Base-by-base conservation (phyloP, 2,113 vertebrate species). In the Phrynosoma blainvillii region DNA sequence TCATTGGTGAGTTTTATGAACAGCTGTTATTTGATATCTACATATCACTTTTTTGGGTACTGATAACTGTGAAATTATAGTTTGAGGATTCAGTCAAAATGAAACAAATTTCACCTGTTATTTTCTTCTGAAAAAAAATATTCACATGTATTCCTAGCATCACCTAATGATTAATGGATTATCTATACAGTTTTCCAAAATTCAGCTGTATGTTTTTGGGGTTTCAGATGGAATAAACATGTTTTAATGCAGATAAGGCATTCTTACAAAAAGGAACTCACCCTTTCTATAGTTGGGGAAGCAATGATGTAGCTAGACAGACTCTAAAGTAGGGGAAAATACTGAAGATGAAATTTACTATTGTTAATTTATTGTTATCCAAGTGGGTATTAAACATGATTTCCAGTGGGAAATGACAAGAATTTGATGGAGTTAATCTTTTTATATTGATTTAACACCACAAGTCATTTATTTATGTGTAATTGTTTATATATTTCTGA, bases 401-500 rank as follows among this genome's bases (percentile, higher is more conserved):
- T 78, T 66, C 23, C 52, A 70, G 85, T 73, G 85, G 89, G 91
- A 84, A 90, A 88, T 85, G 68, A 27, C 75, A 87, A 27, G 85
- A 86, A 54, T 66, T 65, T 70, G 86, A 82, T 47, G 18, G 5
- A 2, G 3, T 78, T 10, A 0, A 78, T 87, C 62, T 71, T 85
- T 87, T 85, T 90, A 88, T 89, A 90, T 89, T 70, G 3, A 87
- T 81, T 73, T 86, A 92, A 73, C 86, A 88, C n/a, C 54, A 75
- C 91, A 89, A 92, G 89, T 79, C 88, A 78, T 90, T 93, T 93
- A 83, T 40, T 76, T 78, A 1, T 91, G 81, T 87, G 87, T 84
- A 92, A 89, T 91, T 89, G 89, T 90, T 92, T 94, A 23, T 88
- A 30, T 85, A 77, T 93, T 89, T 92, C 92, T 91, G 92, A 91